Evolutionary conservation across 2,797 vertebrate genomes (phyloP), one percentile per base, ranked within the genome.

Genomic region (Acrossocheilus wenchowensis): DNA sequence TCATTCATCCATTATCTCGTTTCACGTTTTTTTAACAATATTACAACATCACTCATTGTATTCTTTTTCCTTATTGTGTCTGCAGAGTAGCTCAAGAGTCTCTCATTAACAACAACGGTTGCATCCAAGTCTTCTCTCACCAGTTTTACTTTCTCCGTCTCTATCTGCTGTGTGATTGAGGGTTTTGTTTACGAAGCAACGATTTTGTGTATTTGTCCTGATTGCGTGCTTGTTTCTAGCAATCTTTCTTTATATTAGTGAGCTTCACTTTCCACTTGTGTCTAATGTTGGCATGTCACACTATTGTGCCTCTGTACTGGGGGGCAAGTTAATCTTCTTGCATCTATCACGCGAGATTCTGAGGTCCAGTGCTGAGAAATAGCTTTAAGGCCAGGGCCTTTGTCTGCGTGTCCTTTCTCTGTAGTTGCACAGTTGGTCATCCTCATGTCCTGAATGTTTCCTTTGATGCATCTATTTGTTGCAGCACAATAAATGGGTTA

Each of bases 261-360:
- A 92, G 85, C 89, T 90, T 92, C 87, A 91, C 91, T 94, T 94
- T 93, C 88, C 92, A 94, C 90, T 92, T 91, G 93, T 91, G 91
- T 93, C 91, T 90, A 52, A 88, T 92, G 90, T 83, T 93, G 87
- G 89, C 94, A 94, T 93, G 94, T 94, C 92, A 93, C 91, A 93
- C 92, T 93, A 93, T 95, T 94, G 92, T 94, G 88, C 93, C 62
- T 87, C 86, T 91, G 92, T 93, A 94, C 93, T 92, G 92, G 90
- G 64, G 93, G 93, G 90, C 92, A 94, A 93, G 93, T 93, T 94
- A 93, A 94, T 94, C 93, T 93, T 93, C 91, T 92, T 89, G 88
- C 88, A 91, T 94, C 90, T 94, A 93, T 94, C 93, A 95, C 89
- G 84, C 91, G 90, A 94, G 92, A 94, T 92, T 91, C 89, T 86